A percentile compares a stretch with the other conserved stretches of the same genome.
phyloP scores from a whole-genome alignment of 2,888 invertebrate species.

The Slavum lentiscoides region DNA sequence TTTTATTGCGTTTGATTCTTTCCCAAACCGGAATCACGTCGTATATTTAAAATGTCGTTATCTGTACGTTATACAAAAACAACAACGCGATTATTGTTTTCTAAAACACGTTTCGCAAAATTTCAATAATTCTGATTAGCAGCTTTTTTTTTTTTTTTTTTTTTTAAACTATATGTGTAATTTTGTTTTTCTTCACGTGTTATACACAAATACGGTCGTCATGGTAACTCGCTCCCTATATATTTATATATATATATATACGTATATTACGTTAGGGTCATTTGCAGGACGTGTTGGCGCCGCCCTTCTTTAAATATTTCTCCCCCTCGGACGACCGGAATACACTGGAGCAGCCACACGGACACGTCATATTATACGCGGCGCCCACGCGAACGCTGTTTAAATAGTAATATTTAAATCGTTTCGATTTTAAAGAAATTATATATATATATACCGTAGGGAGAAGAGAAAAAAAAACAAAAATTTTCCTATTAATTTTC shows the following conservation, averaged over 20 bases:
- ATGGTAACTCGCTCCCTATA: constrained; percentile 25
- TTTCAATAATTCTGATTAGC: too few relatives aligned
- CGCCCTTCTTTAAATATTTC: constrained; percentile 26
- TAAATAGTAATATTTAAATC: not conserved
- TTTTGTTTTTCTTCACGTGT: too few relatives aligned
- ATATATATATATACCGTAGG: not conserved
- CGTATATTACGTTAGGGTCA: constrained; percentile 28
- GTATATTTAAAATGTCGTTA: too few relatives aligned
- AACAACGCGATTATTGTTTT: too few relatives aligned
- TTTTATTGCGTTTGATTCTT: too few relatives aligned
- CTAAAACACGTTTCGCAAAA: too few relatives aligned
- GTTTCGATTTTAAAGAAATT: constrained; percentile 1
- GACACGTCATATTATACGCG: not conserved
- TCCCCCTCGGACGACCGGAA: constrained; percentile 4
- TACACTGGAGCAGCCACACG: not conserved
- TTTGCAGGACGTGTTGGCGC: constrained; percentile 25
- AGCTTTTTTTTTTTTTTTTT: too few relatives aligned
- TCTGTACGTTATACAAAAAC: too few relatives aligned
- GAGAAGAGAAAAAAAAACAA: not conserved
- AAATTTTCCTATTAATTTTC: not conserved
- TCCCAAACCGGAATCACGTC: too few relatives aligned
- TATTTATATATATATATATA: not conserved
- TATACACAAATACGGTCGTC: constrained; percentile 2
- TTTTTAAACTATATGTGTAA: too few relatives aligned
- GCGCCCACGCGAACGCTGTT: not conserved